Base-by-base conservation (phyloP, 2,113 vertebrate species). In the Heterochromis multidens region DNA sequence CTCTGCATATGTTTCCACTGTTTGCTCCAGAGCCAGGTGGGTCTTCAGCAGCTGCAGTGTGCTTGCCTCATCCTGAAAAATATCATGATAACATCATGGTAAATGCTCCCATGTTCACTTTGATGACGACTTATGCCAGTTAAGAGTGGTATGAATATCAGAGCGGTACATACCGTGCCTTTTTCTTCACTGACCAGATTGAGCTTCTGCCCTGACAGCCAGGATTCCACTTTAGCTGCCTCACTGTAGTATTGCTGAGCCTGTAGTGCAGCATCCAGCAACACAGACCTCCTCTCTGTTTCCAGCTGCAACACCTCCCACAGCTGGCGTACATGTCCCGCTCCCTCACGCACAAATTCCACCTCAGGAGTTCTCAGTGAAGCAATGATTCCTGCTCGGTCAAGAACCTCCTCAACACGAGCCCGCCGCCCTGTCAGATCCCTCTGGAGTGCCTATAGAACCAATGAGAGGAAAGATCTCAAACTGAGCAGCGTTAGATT, bases 141-240 rank as follows among this genome's bases (percentile, higher is more conserved):
- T 72, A 58, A 29, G 10, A 27, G 4, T 7, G 9, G 19, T 54
- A 2, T 29, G 27, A 49, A 35, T 19, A 17, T 19, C n/a, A 17
- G 60, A 16, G 17, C 6, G 54, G 40, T 81, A 72, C 95, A 14
- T 92, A 98, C 98, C 91, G 96, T 97, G 67, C 97, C 98, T 78
- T 97, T 98, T 84, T 99, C 98, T 76, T 98, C 97, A 2, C 96
- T 96, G 94, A 97, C 97, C 91, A 99, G 97, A 62, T 98, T 97
- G 31, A 99, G 95, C 89, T 98, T 98, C 93, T 98, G 97, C 62
- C 97, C 97, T 0, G 97, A 97, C 95, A 99, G 97, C 98, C 98
- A 98, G 9, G 97, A 97, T 93, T 99, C 98, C 0, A 97, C 97
- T 91, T 98, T 97, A 0, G 96, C 97, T 0, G 97, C 97, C 10